Percentiles rank a stretch among this genome's conserved stretches.
Conservation (phyloP, 2,113 vertebrate genomes). For the Typhlomys cinereus region DNA sequence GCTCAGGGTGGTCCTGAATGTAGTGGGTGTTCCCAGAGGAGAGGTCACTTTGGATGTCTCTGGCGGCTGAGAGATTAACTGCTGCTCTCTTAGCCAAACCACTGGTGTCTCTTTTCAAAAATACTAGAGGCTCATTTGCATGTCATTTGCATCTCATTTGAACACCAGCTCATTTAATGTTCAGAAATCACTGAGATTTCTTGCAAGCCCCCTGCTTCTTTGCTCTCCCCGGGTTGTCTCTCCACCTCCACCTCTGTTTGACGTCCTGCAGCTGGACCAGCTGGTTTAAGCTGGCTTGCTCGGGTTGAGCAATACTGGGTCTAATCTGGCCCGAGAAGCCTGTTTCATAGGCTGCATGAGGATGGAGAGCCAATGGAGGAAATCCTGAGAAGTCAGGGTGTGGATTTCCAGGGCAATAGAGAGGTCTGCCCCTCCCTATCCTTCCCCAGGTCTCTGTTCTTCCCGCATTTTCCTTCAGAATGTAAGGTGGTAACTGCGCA, state of each 20-base stretch:
- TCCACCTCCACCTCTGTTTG: neutral
- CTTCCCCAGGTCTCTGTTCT: neutral
- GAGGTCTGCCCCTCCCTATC: neutral
- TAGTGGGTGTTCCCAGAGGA: neutral
- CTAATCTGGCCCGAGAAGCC: neutral
- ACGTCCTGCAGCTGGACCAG: neutral
- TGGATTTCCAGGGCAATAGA: neutral
- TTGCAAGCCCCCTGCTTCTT: slow-evolving; percentile 23
- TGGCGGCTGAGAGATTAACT: slow-evolving; percentile 35
- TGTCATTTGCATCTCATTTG: slow-evolving; percentile 72
- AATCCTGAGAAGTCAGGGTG: neutral
- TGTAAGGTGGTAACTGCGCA: neutral
- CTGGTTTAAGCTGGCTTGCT: neutral
- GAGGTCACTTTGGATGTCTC: slow-evolving; percentile 41
- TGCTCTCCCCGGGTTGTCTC: slow-evolving; percentile 10
- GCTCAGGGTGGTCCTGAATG: neutral
- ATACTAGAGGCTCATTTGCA: slow-evolving; percentile 67
- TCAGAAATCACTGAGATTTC: slow-evolving; percentile 57
- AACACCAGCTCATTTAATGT: slow-evolving; percentile 65
- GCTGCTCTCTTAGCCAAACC: slow-evolving; percentile 61
- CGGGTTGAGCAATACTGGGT: neutral
- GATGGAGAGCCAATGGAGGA: neutral
- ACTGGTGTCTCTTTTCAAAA: slow-evolving; percentile 52
- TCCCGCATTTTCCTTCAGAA: neutral
- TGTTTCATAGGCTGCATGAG: neutral